Evolutionary conservation across 2,113 vertebrate species (phyloP), one percentile per base, ranked within the genome.

Genomic region (Xyrauchen texanus): DNA sequence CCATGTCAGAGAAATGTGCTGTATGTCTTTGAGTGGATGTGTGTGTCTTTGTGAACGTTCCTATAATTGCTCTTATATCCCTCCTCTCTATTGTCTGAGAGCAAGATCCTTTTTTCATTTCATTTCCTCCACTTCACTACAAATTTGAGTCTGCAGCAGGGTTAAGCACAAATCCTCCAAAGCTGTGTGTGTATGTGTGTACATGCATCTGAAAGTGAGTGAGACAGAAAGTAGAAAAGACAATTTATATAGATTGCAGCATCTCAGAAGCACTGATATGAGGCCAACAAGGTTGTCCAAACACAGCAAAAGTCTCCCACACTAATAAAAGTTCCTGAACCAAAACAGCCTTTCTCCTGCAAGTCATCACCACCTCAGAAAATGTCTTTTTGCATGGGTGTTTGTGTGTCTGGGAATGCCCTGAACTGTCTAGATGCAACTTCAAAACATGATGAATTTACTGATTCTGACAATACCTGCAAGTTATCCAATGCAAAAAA

Each of bases 31-130:
- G 57, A 8, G 49, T 53, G 15, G 42, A 21, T 65, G 13, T n/a
- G 64, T 68, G 64, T 51, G 16, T 66, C n/a, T 66, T 4, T 13
- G 44, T 47, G 44, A 57, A 55, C 5, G 45, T 7, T 66, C 52
- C 62, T 67, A 55, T 67, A 74, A 80, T 67, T 74, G 69, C 52
- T 60, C 78, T 74, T 67, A 72, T 15, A 73, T 74, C 69, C 77
- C 46, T 76, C 46, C 34, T 44, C 65, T 76, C 62, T 65, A 52
- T 81, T 68, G 21, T 34, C 21, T 34, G 21, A 34, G 21, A 34
- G 21, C 21, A 34, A 34, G 21, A 34, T 34, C 63, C 71, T 13
- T 16, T 64, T 68, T 68, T 81, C 79, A 68, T 75, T 81, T 68
- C 34, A 75, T 75, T 75, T 81, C 16, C 64, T 52, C 64, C 71